Base-by-base conservation (phyloP, 2,113 vertebrate species). In the Eptesicus fuscus region DNA sequence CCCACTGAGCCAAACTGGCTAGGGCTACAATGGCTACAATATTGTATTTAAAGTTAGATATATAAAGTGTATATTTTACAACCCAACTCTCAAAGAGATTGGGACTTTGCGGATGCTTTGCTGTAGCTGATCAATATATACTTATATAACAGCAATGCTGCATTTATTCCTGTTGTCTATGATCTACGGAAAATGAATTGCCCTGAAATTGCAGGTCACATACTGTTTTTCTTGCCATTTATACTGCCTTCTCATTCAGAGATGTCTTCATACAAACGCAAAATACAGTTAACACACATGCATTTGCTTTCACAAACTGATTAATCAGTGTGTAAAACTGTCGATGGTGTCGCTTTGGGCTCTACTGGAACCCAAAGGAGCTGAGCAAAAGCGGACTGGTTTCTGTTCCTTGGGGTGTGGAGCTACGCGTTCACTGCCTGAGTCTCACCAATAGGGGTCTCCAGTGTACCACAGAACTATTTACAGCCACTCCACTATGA, bases 381-480 rank as follows among this genome's bases (percentile, higher is more conserved):
- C 40, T 14, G 6, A 59, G 87, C 61, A 53, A 80, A 63, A 73
- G 59, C 44, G 5, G 3, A 37, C 69, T n/a, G 12, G 85, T 80
- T 89, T 77, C 73, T 51, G n/a, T 18, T 95, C 4, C 6, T 32
- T 20, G 40, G 30, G 47, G 20, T 13, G 10, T 28, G 37, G 7
- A 87, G 73, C 88, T 74, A 3, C 2, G 25, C 28, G 35, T 9
- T 85, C 91, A 95, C 63, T 83, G 51, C 91, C 93, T 0, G 6
- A 8, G 30, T 95, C 86, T 93, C 91, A 98, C 99, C 99, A 98
- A 99, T 98, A 99, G 99, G 98, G 99, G 99, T 98, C 99, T 99
- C 99, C 99, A 98, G 99, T 99, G 99, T 98, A 99, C 98, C 98
- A 98, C 98, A 98, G 96, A 99, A 98, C 95, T 93, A 59, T 49